These are phyloP conservation scores for Caenorhabditis sp. DNA, from an alignment of 2,888 invertebrate species.

Conservation along the genomic window DNA sequence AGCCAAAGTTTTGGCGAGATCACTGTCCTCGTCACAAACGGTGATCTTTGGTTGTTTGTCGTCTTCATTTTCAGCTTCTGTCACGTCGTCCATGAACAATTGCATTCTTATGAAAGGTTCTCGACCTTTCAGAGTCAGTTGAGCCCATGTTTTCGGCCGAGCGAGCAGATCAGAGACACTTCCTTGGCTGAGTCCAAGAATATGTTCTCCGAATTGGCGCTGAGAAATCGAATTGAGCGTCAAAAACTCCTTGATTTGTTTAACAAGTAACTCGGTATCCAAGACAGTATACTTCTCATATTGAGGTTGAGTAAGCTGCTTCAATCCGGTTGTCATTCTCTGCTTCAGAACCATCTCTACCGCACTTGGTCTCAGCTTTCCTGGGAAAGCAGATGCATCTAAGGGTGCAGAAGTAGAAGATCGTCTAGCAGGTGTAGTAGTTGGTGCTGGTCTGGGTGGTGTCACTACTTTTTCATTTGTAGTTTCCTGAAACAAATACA, in stretches of 20 bases:
- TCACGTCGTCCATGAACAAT: conserved; percentile 89
- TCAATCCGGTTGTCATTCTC: conserved; percentile 87
- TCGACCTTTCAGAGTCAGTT: conserved; percentile 93
- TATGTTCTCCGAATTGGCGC: conserved; percentile 97
- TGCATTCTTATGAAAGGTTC: conserved; percentile 98
- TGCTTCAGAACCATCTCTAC: conserved; percentile 65
- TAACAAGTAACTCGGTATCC: conserved; percentile 97
- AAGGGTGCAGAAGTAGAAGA: conserved; percentile 3
- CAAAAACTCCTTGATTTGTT: conserved; percentile 84
- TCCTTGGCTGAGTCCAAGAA: conserved; percentile 96
- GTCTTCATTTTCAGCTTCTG: conserved; percentile 86
- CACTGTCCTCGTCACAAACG: conserved; percentile 48
- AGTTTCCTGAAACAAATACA: conserved; percentile 10
- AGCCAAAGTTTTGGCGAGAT: conserved; percentile 54
- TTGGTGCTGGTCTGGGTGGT: not conserved
- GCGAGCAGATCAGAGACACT: conserved; percentile 97
- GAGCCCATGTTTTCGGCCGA: conserved; percentile 98
- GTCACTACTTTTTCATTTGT: conserved; percentile 8
- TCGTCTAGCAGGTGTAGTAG: conserved; percentile 23
- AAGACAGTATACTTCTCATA: conserved; percentile 95
- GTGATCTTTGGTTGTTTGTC: conserved; percentile 94
- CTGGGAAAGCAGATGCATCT: conserved; percentile 6
- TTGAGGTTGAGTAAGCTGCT: conserved; percentile 98
- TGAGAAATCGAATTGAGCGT: conserved; percentile 89
- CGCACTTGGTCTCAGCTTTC: conserved; percentile 20